Evolutionary conservation across 2,797 vertebrate genomes (phyloP), one percentile per base, ranked within the genome.

Genomic region (Microchirus variegatus): DNA sequence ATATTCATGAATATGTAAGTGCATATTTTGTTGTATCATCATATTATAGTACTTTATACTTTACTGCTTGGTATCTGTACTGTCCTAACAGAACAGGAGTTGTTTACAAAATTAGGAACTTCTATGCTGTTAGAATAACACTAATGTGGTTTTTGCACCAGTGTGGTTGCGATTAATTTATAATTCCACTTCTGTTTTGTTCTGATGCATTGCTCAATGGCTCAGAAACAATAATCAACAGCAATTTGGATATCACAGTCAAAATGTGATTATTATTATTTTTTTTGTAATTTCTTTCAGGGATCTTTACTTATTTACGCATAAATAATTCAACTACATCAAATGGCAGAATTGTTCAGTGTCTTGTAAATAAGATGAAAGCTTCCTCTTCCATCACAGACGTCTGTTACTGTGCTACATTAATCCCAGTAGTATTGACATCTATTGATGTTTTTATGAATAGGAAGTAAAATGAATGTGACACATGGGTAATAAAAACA

Each of bases 361-460:
- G 42, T 35, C 47, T 54, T 7, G 0, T 19, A 3, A 7, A 14
- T 15, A 10, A 45, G 18, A 55, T 59, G 45, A 75, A 69, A 43
- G 43, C 63, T 51, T 69, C 19, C 13, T 12, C 31, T 31, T 7
- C 31, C 7, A 31, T 31, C 10, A 37, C 14, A 55, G 16, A 54
- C 15, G 1, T 6, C 1, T 12, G 44, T 54, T 57, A 31, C 17
- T 6, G 16, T 58, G n/a, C 44, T 19, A 11, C 52, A 42, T 38
- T 48, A 18, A 54, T 41, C n/a, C 14, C 3, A 11, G 44, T 64
- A 9, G 44, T 55, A 17, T 52, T 4, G 13, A 31, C 41, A 35
- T 42, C 31, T 53, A 17, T 35, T 52, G 38, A 43, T 53, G 31
- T 18, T 59, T 64, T 53, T 41, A 37, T 59, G 40, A 61, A 48